Conservation (phyloP, 2,797 vertebrate genomes). For the Lateolabrax maculatus region DNA sequence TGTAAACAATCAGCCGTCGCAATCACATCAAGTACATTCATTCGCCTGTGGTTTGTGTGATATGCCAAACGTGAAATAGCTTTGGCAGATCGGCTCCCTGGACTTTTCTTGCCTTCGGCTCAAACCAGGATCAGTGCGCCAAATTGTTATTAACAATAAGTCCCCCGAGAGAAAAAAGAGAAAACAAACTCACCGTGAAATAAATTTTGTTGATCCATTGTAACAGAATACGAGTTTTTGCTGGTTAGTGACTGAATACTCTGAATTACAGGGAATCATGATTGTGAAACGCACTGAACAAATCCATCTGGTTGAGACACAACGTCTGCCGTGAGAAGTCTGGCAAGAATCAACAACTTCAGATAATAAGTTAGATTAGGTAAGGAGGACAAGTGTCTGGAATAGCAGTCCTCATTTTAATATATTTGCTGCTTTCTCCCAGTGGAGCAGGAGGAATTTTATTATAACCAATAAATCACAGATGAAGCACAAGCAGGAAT, state of each 20-base stretch:
- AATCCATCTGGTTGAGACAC: slow-evolving; percentile 59
- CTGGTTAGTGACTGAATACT: slow-evolving; percentile 42
- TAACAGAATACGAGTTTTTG: slow-evolving; percentile 48
- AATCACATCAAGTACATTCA: slow-evolving; percentile 74
- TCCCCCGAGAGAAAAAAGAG: slow-evolving; percentile 25
- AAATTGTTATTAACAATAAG: slow-evolving; percentile 58
- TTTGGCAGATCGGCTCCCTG: slow-evolving; percentile 70
- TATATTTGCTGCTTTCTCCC: slow-evolving; percentile 54
- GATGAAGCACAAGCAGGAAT: slow-evolving; percentile 31
- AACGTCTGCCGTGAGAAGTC: slow-evolving; percentile 45
- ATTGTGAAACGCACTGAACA: slow-evolving; percentile 65
- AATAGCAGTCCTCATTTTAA: slow-evolving; percentile 48
- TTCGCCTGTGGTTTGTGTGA: slow-evolving; percentile 72
- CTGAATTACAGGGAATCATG: slow-evolving; percentile 46
- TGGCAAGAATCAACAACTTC: slow-evolving; percentile 49
- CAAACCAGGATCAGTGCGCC: slow-evolving; percentile 47
- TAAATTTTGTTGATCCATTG: slow-evolving; percentile 43
- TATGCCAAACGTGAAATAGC: slow-evolving; percentile 79
- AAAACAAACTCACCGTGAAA: slow-evolving; percentile 60
- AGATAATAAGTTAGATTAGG: slow-evolving; percentile 62
- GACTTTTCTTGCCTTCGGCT: slow-evolving; percentile 53
- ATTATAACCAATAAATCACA: slow-evolving; percentile 62
- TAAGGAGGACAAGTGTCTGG: slow-evolving; percentile 78
- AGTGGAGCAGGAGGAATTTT: slow-evolving; percentile 48
- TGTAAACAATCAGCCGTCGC: slow-evolving; percentile 79